Conservation (phyloP, 2,888 invertebrate genomes). For the Hypomecis punctinalis region DNA sequence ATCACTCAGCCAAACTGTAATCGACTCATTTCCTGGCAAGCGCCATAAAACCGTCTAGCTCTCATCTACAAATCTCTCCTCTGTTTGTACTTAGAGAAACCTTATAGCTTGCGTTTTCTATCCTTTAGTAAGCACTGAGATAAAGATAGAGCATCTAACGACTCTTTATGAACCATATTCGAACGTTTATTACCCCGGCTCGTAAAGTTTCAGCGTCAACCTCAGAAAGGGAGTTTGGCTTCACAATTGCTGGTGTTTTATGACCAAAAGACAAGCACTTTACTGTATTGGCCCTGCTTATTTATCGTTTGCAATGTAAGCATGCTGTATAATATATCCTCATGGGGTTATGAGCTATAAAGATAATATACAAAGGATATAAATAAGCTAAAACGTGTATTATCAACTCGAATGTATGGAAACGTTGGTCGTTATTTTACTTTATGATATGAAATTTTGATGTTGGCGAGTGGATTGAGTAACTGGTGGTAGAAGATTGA, state of each 20-base stretch:
- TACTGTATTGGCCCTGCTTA: conserved; percentile 32
- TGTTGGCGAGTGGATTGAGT: conserved; percentile 19
- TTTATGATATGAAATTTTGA: conserved; percentile 20
- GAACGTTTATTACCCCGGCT: conserved; percentile 44
- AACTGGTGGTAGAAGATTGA: neutral
- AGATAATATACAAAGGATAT: conserved; percentile 30
- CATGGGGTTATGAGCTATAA: conserved; percentile 32
- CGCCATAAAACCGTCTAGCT: conserved; percentile 12
- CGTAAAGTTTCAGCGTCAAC: conserved; percentile 45
- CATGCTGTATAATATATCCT: conserved; percentile 21
- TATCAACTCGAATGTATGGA: conserved; percentile 13
- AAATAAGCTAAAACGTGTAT: conserved; percentile 23
- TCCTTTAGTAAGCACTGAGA: conserved; percentile 27
- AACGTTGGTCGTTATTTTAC: conserved; percentile 11
- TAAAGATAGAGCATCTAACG: conserved; percentile 40
- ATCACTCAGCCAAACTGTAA: neutral
- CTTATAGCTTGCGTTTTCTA: conserved; percentile 17
- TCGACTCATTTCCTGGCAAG: neutral
- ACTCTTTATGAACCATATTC: conserved; percentile 47
- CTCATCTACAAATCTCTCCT: conserved; percentile 12
- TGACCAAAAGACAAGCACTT: conserved; percentile 34
- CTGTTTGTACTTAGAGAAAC: conserved; percentile 7
- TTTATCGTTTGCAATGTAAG: conserved; percentile 35
- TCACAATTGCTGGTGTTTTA: conserved; percentile 33
- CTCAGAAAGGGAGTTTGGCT: conserved; percentile 26